Conservation (phyloP, 1,140 invertebrate genomes). For the Dendroctonus valens region DNA sequence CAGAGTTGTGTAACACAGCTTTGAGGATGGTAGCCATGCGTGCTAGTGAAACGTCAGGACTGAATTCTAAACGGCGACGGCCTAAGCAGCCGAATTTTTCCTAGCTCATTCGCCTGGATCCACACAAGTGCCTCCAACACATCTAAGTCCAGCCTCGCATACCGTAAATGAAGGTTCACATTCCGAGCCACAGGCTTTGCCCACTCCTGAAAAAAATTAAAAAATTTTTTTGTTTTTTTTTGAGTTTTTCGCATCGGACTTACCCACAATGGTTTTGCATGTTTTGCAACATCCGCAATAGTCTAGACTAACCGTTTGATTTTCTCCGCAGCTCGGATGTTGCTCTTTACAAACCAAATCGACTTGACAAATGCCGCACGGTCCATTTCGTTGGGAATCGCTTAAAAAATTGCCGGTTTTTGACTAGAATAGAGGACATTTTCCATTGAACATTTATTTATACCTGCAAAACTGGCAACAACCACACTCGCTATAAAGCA, state of each 20-base stretch:
- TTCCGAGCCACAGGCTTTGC: slow-evolving; percentile 3
- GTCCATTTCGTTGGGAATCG: slow-evolving; percentile 13
- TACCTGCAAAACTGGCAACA: slow-evolving; percentile 30
- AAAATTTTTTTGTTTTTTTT: not conserved
- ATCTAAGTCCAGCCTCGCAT: slow-evolving; percentile 1
- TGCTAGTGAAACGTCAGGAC: too few species aligned
- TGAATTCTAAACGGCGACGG: too few species aligned
- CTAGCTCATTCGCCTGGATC: too few species aligned
- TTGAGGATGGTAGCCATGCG: too few species aligned
- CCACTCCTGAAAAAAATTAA: slow-evolving; percentile 4
- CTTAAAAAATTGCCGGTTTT: too few species aligned
- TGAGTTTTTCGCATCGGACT: not conserved
- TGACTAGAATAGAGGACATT: too few species aligned
- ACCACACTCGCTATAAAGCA: slow-evolving; percentile 20
- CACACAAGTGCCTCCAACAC: slow-evolving; percentile 1
- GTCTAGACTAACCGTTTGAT: slow-evolving; percentile 21
- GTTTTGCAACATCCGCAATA: slow-evolving; percentile 27
- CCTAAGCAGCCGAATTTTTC: too few species aligned
- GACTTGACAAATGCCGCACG: slow-evolving; percentile 17
- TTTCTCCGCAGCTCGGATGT: slow-evolving; percentile 18
- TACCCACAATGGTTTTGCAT: slow-evolving; percentile 22
- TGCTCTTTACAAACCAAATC: slow-evolving; percentile 19
- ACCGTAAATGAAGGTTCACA: slow-evolving; percentile 4
- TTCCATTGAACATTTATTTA: too few species aligned
- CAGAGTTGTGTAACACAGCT: too few species aligned